Evolutionary conservation across 30 jellyfish, hydroid and myxozoan species (phyloP), one percentile per base, ranked within the genome.

Genomic region (Hydractinia symbiolongicarpus): DNA sequence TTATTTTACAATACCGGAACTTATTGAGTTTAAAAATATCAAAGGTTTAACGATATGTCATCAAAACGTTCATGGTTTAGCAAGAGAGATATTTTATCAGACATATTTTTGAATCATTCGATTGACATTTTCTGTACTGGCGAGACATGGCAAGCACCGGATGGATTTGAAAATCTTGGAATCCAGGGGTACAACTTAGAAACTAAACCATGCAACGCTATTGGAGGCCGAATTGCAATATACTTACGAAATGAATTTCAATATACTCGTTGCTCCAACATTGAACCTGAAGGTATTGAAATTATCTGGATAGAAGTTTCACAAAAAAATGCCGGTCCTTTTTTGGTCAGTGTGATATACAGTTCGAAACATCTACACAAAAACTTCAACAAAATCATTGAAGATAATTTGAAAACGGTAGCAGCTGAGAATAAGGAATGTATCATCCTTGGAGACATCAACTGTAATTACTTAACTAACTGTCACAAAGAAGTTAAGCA

Each of bases 361-460:
- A 11, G 69, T 58, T 58, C 69, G 69, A 58, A 58, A 58, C 69
- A 58, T 58, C 69, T 58, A 58, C 69, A 58, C 69, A 58, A 58
- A 58, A 13, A 58, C 15, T 1, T 58, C 19, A 11, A 58, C 19
- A 58, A 58, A 58, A 58, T 58, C 17, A 13, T 58, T 58, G 69
- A 58, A 58, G 69, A 58, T 58, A 58, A 16, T 16, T 16, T 58
- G 19, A 58, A 11, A 11, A 58, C 69, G 69, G 19, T 13, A 58
- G 19, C 69, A 58, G 69, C 69, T 16, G 69, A 58, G 69, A 58
- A 58, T 58, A 58, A 58, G 19, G 69, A 58, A 58, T 58, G 3
- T 16, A 58, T 58, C 19, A 58, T 58, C 69, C 69, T 58, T 58
- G 69, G 15, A 16, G 69, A 58, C 69, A 13, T 58, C 19, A 58